Evolutionary conservation across 1,140 invertebrate genomes (phyloP).

Genomic region (Cydia pomonella): DNA sequence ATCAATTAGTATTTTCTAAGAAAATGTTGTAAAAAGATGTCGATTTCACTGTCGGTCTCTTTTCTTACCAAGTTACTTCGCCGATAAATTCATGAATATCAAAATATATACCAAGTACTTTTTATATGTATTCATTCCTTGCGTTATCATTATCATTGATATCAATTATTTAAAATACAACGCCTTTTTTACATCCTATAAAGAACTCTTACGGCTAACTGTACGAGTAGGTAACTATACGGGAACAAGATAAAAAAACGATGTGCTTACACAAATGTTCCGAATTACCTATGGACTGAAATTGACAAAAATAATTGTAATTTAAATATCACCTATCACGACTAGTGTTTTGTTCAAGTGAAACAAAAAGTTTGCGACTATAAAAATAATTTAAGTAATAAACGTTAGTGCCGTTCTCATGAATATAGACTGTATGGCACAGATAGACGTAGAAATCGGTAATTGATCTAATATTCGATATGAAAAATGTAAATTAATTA

Average conservation of each 20-base stretch:
- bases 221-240: conserved; percentile 47
- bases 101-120: conserved; percentile 73
- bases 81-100: conserved; percentile 71
- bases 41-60: conserved; percentile 43
- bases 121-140: conserved; percentile 43
- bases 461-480: conserved; percentile 42
- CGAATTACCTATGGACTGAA: conserved; percentile 6
- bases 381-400: conserved; percentile 39
- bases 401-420: conserved; percentile 47
- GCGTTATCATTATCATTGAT: conserved; percentile 43
- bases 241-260: conserved; percentile 38
- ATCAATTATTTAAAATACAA: conserved; percentile 53
- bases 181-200: conserved; percentile 49
- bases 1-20: conserved; percentile 43
- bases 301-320: conserved; percentile 33
- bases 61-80: conserved; percentile 46
- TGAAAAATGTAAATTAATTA: conserved; percentile 58
- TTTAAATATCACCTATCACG: conserved; percentile 36
- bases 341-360: conserved; percentile 57
- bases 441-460: conserved; percentile 45
- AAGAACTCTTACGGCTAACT: conserved; percentile 48
- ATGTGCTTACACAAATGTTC: not conserved
- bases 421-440: conserved; percentile 51
- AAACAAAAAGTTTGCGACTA: conserved; percentile 36
- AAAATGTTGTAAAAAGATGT: conserved; percentile 46